Evolutionary conservation across 2,113 vertebrate species (phyloP), one percentile per base, ranked within the genome.

Genomic region (Platysternon megacephalum): DNA sequence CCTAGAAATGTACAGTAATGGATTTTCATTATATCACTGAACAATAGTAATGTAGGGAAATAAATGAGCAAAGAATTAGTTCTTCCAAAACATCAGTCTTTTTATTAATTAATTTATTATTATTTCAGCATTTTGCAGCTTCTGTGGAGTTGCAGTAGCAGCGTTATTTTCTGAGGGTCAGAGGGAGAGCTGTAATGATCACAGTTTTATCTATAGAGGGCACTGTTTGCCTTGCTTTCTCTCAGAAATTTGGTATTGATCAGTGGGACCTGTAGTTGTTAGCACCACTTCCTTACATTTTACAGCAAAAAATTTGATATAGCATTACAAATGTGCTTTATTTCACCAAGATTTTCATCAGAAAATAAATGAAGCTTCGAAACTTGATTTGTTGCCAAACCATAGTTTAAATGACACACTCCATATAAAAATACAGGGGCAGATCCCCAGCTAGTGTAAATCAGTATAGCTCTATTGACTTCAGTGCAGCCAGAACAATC

Each of bases 131-230:
- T 32, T 55, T 16, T n/a, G 24, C 56, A 24, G 19, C 42, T 4
- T 49, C 19, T 28, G 19, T 42, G 24, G 32, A 83, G 6, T 58
- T 61, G 16, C 13, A 91, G 12, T 8, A 42, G 11, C 74, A 78
- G 74, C 14, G 2, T 78, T 78, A 46, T 26, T 87, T 39, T 74
- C 26, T 82, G 35, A 9, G 8, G 26, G 9, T 16, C 2, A n/a
- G 32, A 85, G n/a, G 84, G 28, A 78, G 65, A 32, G n/a, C 46
- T 46, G 65, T 35, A 52, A 76, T 61, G 52, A 61, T 53, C 46
- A 58, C 56, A n/a, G n/a, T 86, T n/a, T 21, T 81, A 29, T 76
- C 87, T 61, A 28, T 32, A 91, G 93, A 85, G 82, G 93, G 93
- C 82, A 81, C 86, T 78, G 52, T 82, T 42, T 85, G 35, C 35